Evolutionary conservation across 2,797 vertebrate genomes (phyloP).

Genomic region (Bucorvus abyssinicus): DNA sequence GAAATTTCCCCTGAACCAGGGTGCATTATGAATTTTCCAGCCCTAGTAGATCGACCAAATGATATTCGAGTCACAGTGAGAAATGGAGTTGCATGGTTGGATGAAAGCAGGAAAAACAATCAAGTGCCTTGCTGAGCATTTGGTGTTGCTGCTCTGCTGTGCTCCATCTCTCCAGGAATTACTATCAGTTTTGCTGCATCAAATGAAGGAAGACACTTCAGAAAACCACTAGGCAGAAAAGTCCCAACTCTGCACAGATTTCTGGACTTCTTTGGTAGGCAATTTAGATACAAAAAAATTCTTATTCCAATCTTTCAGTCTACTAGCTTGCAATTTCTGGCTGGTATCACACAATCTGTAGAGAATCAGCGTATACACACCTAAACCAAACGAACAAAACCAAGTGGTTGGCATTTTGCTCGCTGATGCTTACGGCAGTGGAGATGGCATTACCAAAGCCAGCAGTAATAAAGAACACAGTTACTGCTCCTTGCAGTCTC

Average conservation of each 20-base stretch:
- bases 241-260: background rate
- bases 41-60: background rate
- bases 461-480: background rate
- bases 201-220: background rate
- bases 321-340: background rate
- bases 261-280: background rate
- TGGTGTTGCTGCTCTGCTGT: background rate
- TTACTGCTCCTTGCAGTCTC: background rate
- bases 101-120: slow-evolving; percentile 26
- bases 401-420: background rate
- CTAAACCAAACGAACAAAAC: background rate
- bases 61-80: slow-evolving; percentile 33
- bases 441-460: background rate
- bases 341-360: background rate
- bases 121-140: slow-evolving; percentile 16
- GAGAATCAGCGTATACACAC: background rate
- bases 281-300: background rate
- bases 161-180: background rate
- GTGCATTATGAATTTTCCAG: slow-evolving; percentile 33
- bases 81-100: slow-evolving; percentile 34
- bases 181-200: background rate
- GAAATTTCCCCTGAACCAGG: background rate
- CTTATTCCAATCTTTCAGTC: background rate
- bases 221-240: background rate
- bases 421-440: background rate